These are phyloP conservation scores for Fragum fragum DNA, from an alignment of 2,888 invertebrate genomes.

Conservation along the genomic window DNA sequence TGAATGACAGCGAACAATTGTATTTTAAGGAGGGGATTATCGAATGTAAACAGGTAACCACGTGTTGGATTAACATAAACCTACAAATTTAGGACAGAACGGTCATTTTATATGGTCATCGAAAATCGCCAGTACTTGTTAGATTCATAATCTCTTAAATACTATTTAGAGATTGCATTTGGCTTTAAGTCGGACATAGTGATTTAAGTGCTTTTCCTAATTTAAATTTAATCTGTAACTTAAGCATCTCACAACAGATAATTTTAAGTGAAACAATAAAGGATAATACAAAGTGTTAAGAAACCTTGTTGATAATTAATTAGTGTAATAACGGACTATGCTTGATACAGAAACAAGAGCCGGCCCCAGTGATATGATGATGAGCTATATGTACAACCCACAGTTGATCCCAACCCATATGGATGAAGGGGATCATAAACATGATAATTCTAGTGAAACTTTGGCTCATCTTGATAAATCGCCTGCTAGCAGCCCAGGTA, in stretches of 20 bases:
- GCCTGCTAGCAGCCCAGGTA: slow-evolving; percentile 66
- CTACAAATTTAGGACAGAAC: slow-evolving; percentile 62
- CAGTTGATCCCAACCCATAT: slow-evolving; percentile 45
- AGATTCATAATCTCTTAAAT: slow-evolving; percentile 28
- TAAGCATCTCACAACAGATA: not conserved
- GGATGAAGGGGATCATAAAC: slow-evolving; percentile 51
- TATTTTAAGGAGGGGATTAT: slow-evolving; percentile 62
- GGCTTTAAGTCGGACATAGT: slow-evolving; percentile 12
- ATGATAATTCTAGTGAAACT: slow-evolving; percentile 54
- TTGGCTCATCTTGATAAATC: slow-evolving; percentile 57
- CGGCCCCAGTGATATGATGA: slow-evolving; percentile 54
- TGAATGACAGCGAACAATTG: slow-evolving; percentile 19
- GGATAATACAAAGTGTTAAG: not conserved
- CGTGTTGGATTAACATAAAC: slow-evolving; percentile 70
- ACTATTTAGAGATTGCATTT: slow-evolving; percentile 13
- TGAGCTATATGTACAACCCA: slow-evolving; percentile 65
- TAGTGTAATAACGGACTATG: slow-evolving; percentile 36
- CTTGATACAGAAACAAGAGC: slow-evolving; percentile 62
- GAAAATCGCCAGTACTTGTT: slow-evolving; percentile 34
- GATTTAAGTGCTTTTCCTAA: slow-evolving; percentile 6
- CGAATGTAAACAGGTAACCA: slow-evolving; percentile 69
- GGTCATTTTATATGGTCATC: slow-evolving; percentile 47
- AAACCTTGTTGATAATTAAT: not conserved
- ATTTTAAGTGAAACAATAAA: not conserved
- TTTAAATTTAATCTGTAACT: not conserved